Base-by-base conservation (phyloP, 2,888 invertebrate species). In the Cephus rjabovi region DNA sequence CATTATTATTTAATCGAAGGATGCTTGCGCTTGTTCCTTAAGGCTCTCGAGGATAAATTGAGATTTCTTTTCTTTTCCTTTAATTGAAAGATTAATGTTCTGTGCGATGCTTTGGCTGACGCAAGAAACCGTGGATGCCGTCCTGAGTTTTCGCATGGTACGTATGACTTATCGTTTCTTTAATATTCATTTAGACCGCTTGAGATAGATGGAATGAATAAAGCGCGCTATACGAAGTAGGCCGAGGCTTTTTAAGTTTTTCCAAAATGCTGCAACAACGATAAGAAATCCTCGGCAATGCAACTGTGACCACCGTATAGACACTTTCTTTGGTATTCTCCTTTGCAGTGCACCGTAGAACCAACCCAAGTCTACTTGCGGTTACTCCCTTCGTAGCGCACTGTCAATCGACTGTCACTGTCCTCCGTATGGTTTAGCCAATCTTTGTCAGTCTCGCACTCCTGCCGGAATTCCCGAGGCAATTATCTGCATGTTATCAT, bases 31-130 rank as follows among this genome's bases (percentile, higher is more conserved):
- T 88, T 89, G 83, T 85, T 85, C 87, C 82, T 85, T 76, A 84
- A 85, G 84, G 83, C 81, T 83, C 56, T 56, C 23, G 56, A 56
- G 23, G 71, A 31, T 23, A 30, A 79, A 80, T n/a, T 79, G 79
- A 83, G 81, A 80, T 84, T 86, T 85, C 86, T 81, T 86, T 87
- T 84, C 12, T 86, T 83, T 86, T 82, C 81, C 83, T 83, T 81
- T 79, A 84, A 83, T 83, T 86, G 83, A 84, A 85, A 87, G 83
- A 87, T 86, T 88, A 88, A 88, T 87, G 87, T 87, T 83, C 85
- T 83, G 83, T 86, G 86, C 88, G 83, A 87, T 88, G 90, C 90
- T 90, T 90, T 90, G 89, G 88, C 89, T 88, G 86, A 87, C 86
- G 87, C 88, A 87, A 88, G 88, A 89, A 85, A 83, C 82, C 86